Evolutionary conservation across 2,888 invertebrate species (phyloP).

Genomic region (Eupithecia subumbrata): DNA sequence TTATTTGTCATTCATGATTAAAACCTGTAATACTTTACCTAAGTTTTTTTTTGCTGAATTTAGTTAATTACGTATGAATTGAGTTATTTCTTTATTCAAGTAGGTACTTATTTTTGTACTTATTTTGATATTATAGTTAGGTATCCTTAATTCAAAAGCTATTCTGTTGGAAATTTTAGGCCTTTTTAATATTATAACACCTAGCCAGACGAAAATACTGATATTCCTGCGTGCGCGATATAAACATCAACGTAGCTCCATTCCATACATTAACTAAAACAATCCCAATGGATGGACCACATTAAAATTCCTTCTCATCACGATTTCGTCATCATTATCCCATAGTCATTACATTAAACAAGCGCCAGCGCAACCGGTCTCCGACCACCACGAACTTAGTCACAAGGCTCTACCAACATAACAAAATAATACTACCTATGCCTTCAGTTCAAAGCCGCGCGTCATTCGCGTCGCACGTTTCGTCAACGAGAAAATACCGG

Average conservation of each 20-base stretch:
- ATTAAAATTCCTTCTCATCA: slow-evolving; percentile 3
- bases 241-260: not conserved
- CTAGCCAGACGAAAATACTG: not conserved
- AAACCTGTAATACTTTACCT: no score
- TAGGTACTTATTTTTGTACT: no score
- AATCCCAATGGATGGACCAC: not conserved
- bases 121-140: no score
- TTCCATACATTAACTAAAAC: not conserved
- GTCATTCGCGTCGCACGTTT: slow-evolving; percentile 70
- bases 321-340: slow-evolving; percentile 2
- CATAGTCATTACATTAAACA: slow-evolving; percentile 3
- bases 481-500: slow-evolving; percentile 56
- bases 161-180: no score
- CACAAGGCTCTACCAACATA: slow-evolving; percentile 78
- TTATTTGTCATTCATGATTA: no score
- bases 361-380: slow-evolving; percentile 19
- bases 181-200: not conserved
- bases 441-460: slow-evolving; percentile 71
- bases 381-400: slow-evolving; percentile 70
- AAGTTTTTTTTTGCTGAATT: no score
- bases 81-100: no score
- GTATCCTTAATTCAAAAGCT: no score
- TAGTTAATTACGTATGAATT: no score
- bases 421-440: slow-evolving; percentile 45
- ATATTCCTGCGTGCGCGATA: not conserved